Percentiles rank a stretch among this genome's conserved stretches.
Conservation (phyloP, 2,888 invertebrate genomes). For the Nomada lathburiana region DNA sequence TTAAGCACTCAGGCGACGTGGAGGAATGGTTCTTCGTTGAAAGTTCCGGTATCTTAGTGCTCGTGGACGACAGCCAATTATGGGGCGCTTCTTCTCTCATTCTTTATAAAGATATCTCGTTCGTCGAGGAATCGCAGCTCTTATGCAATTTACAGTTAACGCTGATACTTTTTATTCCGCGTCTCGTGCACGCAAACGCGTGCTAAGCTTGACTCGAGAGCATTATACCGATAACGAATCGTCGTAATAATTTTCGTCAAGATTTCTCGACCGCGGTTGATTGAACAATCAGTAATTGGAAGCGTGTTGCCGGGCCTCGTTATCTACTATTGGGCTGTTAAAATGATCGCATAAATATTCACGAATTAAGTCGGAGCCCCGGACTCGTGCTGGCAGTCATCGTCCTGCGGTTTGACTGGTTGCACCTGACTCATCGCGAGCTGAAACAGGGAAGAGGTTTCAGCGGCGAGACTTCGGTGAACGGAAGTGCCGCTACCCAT, state of each 20-base stretch:
- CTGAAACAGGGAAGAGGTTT: slow-evolving; percentile 48
- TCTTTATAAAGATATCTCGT: neutral
- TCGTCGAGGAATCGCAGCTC: neutral
- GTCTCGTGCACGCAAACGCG: too few species aligned
- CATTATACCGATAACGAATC: neutral
- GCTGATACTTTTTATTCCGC: neutral
- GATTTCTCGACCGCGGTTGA: neutral
- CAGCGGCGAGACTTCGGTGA: slow-evolving; percentile 8
- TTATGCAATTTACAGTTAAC: neutral
- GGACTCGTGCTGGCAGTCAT: slow-evolving; percentile 13
- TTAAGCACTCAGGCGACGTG: slow-evolving; percentile 39
- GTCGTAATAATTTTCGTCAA: neutral
- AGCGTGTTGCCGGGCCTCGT: slow-evolving; percentile 8
- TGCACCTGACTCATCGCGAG: slow-evolving; percentile 41
- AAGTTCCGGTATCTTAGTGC: slow-evolving; percentile 23
- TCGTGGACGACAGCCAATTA: slow-evolving; percentile 40
- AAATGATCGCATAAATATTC: slow-evolving; percentile 46
- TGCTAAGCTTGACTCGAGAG: neutral
- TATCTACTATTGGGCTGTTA: neutral
- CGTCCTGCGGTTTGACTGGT: slow-evolving; percentile 13
- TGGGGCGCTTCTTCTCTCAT: neutral
- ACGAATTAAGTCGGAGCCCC: slow-evolving; percentile 34
- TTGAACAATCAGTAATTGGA: slow-evolving; percentile 16
- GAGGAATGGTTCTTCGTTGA: slow-evolving; percentile 19
- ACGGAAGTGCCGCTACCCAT: slow-evolving; percentile 48